Evolutionary conservation across 2,888 invertebrate species (phyloP).

Genomic region (Troides oblongomaculatus): DNA sequence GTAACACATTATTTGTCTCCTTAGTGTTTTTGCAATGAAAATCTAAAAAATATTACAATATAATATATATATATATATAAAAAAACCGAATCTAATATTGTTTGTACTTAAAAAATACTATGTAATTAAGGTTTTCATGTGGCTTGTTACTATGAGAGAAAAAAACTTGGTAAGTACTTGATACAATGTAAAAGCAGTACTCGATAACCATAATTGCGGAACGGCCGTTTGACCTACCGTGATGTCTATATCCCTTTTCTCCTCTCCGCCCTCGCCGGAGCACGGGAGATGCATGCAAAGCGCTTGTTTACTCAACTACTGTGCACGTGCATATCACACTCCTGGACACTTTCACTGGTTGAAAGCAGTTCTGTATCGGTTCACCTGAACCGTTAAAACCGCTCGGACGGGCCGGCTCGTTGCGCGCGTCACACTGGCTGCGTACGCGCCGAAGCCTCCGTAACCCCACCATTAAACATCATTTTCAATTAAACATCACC

Average conservation of each 20-base stretch:
- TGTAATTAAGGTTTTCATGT: too few relatives aligned
- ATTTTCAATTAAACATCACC: neutral
- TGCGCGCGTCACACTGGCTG: slow-evolving; percentile 58
- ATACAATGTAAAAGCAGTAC: slow-evolving; percentile 13
- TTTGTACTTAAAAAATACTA: too few relatives aligned
- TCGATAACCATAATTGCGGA: slow-evolving; percentile 25
- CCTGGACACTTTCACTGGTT: slow-evolving; percentile 64
- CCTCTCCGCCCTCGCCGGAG: slow-evolving; percentile 13
- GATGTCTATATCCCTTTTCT: slow-evolving; percentile 11
- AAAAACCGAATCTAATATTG: too few relatives aligned
- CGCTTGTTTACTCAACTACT: slow-evolving; percentile 38
- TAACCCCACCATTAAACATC: slow-evolving; percentile 47
- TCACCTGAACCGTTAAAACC: slow-evolving; percentile 57
- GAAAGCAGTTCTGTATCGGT: slow-evolving; percentile 61
- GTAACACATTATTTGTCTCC: too few relatives aligned
- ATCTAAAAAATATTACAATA: too few relatives aligned
- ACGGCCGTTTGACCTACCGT: slow-evolving; percentile 36
- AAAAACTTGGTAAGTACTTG: slow-evolving; percentile 5
- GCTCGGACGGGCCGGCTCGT: slow-evolving; percentile 36
- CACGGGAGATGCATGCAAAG: slow-evolving; percentile 27
- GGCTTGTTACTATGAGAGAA: too few relatives aligned
- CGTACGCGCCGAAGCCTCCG: slow-evolving; percentile 52
- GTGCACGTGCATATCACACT: slow-evolving; percentile 48
- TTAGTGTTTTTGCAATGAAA: too few relatives aligned
- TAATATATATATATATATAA: too few relatives aligned